phyloP scores from a whole-genome alignment of 2,888 invertebrate species.

The Syritta pipiens region DNA sequence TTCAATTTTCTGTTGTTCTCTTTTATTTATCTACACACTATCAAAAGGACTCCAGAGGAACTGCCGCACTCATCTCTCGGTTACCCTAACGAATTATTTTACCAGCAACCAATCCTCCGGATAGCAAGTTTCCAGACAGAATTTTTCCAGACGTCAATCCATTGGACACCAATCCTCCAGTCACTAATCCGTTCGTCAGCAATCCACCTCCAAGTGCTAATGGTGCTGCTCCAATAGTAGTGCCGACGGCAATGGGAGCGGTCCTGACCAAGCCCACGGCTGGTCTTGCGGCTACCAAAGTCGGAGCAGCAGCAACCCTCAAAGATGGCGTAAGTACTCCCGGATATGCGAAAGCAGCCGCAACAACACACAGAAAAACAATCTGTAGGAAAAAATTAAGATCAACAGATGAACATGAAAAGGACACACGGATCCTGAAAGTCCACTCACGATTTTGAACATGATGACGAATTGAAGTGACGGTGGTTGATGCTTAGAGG shows the following conservation, averaged over 20 bases:
- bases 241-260: background rate
- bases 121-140: conserved; percentile 4
- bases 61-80: no score
- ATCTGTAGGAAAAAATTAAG: background rate
- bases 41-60: no score
- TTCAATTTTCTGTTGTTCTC: no score
- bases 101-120: conserved; percentile 1
- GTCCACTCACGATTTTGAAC: conserved; percentile 61
- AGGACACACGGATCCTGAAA: background rate
- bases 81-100: conserved; percentile 7
- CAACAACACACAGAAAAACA: conserved; percentile 12
- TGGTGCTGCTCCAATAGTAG: background rate
- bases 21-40: no score
- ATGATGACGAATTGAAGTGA: conserved; percentile 22
- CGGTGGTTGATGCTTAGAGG: no score
- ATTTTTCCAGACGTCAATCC: background rate
- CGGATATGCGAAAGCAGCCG: background rate
- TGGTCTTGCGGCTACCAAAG: background rate
- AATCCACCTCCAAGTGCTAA: no score
- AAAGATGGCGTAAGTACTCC: background rate
- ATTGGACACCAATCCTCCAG: conserved; percentile 3
- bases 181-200: background rate
- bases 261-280: background rate
- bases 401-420: background rate
- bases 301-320: background rate